These are phyloP conservation scores for Chaetodon auriga DNA, from an alignment of 2,113 vertebrate species.

Conservation along the genomic window DNA sequence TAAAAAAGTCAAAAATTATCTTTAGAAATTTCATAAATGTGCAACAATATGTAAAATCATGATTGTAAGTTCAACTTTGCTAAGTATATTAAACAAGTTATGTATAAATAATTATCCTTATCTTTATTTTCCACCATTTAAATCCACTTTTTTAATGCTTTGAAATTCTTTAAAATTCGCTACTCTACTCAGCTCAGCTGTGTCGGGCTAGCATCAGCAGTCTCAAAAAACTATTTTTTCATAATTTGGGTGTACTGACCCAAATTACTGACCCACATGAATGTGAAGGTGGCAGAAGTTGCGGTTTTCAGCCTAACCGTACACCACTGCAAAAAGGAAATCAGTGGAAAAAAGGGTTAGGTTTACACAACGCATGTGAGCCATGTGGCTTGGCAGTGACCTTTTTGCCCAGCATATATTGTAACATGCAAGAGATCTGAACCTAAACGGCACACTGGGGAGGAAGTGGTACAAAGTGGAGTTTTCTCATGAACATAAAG, in stretches of 20 bases:
- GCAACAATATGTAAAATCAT: not conserved
- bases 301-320: slow-evolving; percentile 30
- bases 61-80: not conserved
- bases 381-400: slow-evolving; percentile 37
- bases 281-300: slow-evolving; percentile 19
- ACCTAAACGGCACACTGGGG: slow-evolving; percentile 6
- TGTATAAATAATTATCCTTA: no score
- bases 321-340: slow-evolving; percentile 20
- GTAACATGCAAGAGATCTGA: slow-evolving; percentile 13
- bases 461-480: slow-evolving; percentile 56
- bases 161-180: not conserved
- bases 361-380: not conserved
- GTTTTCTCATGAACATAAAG: slow-evolving; percentile 2
- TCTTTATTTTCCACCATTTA: not conserved
- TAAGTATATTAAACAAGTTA: no score
- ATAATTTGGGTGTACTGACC: not conserved
- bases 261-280: not conserved
- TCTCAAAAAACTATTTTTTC: not conserved
- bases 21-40: not conserved
- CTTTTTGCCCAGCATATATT: slow-evolving; percentile 41
- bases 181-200: not conserved
- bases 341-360: slow-evolving; percentile 19
- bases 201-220: no score
- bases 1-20: not conserved
- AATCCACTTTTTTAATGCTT: not conserved